Evolutionary conservation across 2,113 vertebrate species (phyloP), one percentile per base, ranked within the genome.

Genomic region (Psittacara wagleri): DNA sequence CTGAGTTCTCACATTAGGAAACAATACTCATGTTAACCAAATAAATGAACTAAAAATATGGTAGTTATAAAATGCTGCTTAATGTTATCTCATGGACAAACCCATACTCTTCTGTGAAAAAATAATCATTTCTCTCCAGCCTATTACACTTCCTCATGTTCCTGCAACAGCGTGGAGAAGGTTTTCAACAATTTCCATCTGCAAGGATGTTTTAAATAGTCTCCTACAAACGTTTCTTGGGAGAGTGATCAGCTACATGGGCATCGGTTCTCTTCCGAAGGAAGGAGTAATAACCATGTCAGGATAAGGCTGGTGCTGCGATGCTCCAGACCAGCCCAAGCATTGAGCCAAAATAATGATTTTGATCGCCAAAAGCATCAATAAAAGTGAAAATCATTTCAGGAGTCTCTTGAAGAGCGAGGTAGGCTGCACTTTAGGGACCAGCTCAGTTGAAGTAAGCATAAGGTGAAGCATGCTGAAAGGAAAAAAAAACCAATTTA

Each of bases 231-330:
- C 20, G 20, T 51, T 72, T 75, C 23, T 66, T 48, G 69, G 86
- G 64, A 81, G 77, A 35, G 35, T 6, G 17, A 70, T 54, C 49
- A 70, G 63, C 82, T 76, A 31, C 54, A 51, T 0, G 6, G 68
- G 27, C 51, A 63, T 5, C 1, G 1, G 16, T 0, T 43, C 59
- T 66, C 19, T 9, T 7, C 5, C 0, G 29, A 72, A 35, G 41
- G 44, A 7, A 25, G 35, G 76, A 49, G 49, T 10, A 79, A 25
- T 8, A 23, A 13, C 27, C 1, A 1, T 4, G 62, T 27, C 81
- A 62, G 72, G 72, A 33, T 52, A 74, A 49, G 46, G 49, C 10
- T 57, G n/a, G 54, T 6, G 7, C 10, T 31, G 79, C 27, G 33
- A 61, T 49, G 76, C 73, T 70, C 7, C 33, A 35, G 43, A 49